phyloP scores from a whole-genome alignment of 2,113 vertebrate genomes.

The Sebastes fasciatus region DNA sequence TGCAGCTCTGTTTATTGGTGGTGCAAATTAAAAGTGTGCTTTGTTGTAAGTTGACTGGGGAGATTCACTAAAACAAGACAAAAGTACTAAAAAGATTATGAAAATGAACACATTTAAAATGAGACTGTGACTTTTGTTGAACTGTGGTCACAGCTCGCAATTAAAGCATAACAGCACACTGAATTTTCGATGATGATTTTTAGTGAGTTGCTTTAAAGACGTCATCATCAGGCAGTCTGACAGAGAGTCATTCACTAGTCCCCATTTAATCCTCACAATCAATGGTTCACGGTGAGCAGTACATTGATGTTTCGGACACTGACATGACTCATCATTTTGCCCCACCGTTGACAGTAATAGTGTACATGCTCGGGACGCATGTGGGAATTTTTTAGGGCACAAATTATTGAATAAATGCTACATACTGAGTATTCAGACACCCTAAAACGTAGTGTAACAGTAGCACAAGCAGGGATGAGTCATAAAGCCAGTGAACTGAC shows the following conservation, averaged over 20 bases:
- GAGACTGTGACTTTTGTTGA: neutral
- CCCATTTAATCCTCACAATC: neutral
- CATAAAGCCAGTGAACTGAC: neutral
- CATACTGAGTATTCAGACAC: neutral
- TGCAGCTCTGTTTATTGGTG: neutral
- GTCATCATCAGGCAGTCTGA: neutral
- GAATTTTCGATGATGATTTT: neutral
- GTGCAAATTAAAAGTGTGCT: neutral
- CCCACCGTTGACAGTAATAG: no score
- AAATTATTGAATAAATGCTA: neutral
- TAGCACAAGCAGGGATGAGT: neutral
- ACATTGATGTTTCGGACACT: no score
- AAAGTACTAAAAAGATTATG: neutral
- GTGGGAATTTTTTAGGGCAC: neutral
- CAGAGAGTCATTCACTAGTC: neutral
- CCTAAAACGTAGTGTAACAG: neutral
- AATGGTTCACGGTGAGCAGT: neutral
- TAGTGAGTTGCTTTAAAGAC: no score
- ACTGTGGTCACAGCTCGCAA: neutral
- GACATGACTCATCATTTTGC: no score
- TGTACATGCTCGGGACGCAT: neutral
- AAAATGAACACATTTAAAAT: neutral
- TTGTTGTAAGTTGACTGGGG: neutral
- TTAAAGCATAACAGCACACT: neutral
- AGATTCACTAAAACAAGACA: neutral